Conservation (phyloP, 2,797 vertebrate species). For the Podarcis siculus region DNA sequence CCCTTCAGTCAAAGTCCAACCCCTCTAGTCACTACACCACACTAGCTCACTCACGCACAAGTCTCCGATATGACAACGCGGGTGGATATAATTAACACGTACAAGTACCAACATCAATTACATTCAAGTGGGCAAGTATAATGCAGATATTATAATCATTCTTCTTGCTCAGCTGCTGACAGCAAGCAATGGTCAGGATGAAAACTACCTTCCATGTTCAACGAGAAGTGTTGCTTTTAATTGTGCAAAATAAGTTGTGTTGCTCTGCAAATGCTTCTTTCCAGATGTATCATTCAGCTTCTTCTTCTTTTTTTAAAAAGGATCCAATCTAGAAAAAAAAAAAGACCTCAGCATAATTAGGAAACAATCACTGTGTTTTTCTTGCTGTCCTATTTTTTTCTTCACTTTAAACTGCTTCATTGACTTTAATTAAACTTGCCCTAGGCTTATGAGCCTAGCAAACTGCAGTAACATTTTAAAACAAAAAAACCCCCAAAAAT, state of each 20-base stretch:
- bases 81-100: neutral
- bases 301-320: conserved; percentile 40
- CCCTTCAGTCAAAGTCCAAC: neutral
- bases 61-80: neutral
- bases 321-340: conserved; percentile 59
- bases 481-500: conserved; percentile 52
- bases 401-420: conserved; percentile 81
- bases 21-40: neutral
- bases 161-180: neutral
- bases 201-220: neutral
- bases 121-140: neutral
- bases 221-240: neutral
- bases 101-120: neutral
- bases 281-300: conserved; percentile 64
- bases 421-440: conserved; percentile 83
- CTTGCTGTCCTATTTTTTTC: conserved; percentile 77
- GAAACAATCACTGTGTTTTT: conserved; percentile 79
- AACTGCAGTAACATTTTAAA: conserved; percentile 71
- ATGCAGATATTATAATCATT: neutral
- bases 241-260: conserved; percentile 10
- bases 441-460: conserved; percentile 77
- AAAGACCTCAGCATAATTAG: conserved; percentile 77
- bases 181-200: neutral
- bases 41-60: neutral
- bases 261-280: conserved; percentile 9